Conservation (phyloP, 1,140 invertebrate species). For the Psilanteris sp. region DNA sequence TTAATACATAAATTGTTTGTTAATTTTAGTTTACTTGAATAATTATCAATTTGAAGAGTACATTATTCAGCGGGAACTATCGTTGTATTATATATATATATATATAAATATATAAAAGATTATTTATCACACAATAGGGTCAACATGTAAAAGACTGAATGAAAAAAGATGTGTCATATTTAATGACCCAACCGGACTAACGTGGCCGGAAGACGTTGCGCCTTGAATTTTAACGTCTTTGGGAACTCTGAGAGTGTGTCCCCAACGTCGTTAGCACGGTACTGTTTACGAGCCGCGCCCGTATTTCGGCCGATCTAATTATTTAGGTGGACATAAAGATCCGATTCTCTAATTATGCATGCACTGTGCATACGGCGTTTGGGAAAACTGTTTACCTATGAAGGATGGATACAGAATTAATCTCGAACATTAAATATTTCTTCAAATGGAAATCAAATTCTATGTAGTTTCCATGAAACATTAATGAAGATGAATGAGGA, state of each 20-base stretch:
- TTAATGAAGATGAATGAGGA: too few relatives aligned
- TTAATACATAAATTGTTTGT: too few relatives aligned
- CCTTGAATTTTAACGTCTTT: slow-evolving; percentile 70
- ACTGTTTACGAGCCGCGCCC: slow-evolving; percentile 10
- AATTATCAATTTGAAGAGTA: too few relatives aligned
- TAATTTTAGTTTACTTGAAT: too few relatives aligned
- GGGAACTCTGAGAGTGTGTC: slow-evolving; percentile 10
- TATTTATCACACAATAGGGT: slow-evolving; percentile 60
- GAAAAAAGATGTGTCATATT: slow-evolving; percentile 70
- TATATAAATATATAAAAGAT: slow-evolving; percentile 70
- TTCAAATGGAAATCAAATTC: background rate
- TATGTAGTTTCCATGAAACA: background rate
- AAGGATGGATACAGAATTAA: slow-evolving; percentile 13
- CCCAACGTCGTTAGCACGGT: slow-evolving; percentile 27
- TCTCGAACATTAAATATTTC: background rate
- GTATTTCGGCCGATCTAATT: slow-evolving; percentile 38
- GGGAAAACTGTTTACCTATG: slow-evolving; percentile 6
- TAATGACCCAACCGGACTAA: slow-evolving; percentile 71
- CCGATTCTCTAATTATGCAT: slow-evolving; percentile 6
- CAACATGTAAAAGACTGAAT: slow-evolving; percentile 48
- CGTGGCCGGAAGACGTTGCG: slow-evolving; percentile 67
- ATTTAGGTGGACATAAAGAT: slow-evolving; percentile 26
- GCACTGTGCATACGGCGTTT: slow-evolving; percentile 6
- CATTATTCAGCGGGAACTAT: slow-evolving; percentile 62
- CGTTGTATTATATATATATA: slow-evolving; percentile 74